Percentiles rank a stretch among this genome's conserved stretches.
Evolutionary conservation across 2,797 vertebrate genomes (phyloP).

Genomic region (Crypturellus tataupa): DNA sequence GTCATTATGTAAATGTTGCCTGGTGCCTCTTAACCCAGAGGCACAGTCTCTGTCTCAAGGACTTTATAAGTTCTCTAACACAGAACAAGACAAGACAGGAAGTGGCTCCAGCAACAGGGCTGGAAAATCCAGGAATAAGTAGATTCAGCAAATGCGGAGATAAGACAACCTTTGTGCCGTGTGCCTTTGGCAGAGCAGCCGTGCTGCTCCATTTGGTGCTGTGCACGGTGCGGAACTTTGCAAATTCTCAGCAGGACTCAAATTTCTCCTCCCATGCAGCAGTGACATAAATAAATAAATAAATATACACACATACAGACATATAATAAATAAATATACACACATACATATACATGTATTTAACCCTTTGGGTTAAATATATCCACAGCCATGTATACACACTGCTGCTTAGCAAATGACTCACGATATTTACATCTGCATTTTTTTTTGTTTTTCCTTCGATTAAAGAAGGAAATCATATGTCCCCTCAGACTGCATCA

Average conservation of each 20-base stretch:
- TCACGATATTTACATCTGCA: background rate
- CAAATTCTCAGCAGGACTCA: too few species aligned
- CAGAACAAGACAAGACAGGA: background rate
- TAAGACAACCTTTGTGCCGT: background rate
- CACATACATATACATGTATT: too few species aligned
- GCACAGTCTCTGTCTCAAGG: background rate
- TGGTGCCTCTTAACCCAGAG: background rate
- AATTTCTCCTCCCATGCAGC: background rate
- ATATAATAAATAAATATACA: too few species aligned
- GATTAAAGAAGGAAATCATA: background rate
- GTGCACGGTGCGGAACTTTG: background rate
- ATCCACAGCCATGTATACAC: rapidly evolving
- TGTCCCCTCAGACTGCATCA: background rate
- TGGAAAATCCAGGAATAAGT: background rate
- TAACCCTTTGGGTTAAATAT: rapidly evolving
- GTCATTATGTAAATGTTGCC: background rate
- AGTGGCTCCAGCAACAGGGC: background rate
- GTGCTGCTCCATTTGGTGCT: background rate
- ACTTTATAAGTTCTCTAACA: background rate
- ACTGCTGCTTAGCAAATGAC: background rate
- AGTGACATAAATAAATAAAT: too few species aligned
- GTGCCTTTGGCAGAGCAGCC: too few species aligned
- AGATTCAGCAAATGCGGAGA: background rate
- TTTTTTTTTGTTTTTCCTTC: background rate
- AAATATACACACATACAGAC: too few species aligned